Evolutionary conservation across 64 coral and sea anemone genomes (phyloP), one percentile per base, ranked within the genome.

Genomic region (Stichodactyla helianthus): DNA sequence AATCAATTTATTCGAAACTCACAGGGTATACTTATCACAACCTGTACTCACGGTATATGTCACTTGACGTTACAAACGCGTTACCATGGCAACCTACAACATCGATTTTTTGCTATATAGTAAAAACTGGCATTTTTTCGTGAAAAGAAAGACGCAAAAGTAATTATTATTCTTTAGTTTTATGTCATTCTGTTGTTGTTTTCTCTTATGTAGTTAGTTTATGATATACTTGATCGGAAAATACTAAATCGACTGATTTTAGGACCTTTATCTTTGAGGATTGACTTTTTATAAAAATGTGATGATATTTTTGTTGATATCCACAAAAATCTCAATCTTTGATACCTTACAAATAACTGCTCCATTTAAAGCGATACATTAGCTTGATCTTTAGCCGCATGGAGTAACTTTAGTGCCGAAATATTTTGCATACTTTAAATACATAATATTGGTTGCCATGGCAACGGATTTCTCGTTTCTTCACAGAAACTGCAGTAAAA

Each of bases 1-100:
- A 74, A 74, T 22, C 19, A 74, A 74, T 74, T 74, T 28, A 74
- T 28, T 74, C 70, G 70, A 74, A 74, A 74, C 70, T 74, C 70
- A 28, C 20, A 74, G 70, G 70, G 70, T 23, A 74, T 74, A 28
- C 26, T 74, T 28, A 74, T 28, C 70, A 74, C 26, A 74, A 74
- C 19, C 7, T 74, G 70, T 74, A 23, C 70, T 23, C 70, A 74
- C 20, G 70, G 26, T 74, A 74, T 74, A 74, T 28, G 26, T 74
- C 18, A 74, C 26, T 74, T 74, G 70, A 74, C 26, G 70, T 74
- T 22, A 74, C 26, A 74, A 74, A 28, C 70, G 70, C 18, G 70
- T 74, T 74, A 74, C 70, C 70, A 74, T 74, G 70, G 70, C 70
- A 74, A 74, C 70, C 1, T 28, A 20, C 70, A 28, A 23, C 26